These are phyloP conservation scores for Callyntrura guangdongensis DNA, from an alignment of 2,888 invertebrate species.

Conservation along the genomic window DNA sequence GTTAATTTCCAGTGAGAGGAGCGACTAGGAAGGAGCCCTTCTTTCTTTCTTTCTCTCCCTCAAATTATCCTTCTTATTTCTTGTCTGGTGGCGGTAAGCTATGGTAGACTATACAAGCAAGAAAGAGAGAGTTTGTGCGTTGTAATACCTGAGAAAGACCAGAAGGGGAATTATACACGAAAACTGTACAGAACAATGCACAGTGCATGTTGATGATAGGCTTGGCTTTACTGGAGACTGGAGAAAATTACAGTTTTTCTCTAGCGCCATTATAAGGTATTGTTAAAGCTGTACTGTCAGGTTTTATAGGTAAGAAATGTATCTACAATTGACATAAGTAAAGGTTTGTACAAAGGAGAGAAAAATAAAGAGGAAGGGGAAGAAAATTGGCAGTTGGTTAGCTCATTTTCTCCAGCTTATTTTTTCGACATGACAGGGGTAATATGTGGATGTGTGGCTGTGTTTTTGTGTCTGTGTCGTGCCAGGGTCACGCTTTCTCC, in stretches of 20 bases:
- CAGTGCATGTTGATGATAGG: conserved; percentile 69
- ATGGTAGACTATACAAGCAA: background rate
- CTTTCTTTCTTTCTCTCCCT: conserved; percentile 45
- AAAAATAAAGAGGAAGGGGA: conserved; percentile 49
- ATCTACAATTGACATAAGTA: conserved; percentile 50
- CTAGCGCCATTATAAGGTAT: conserved; percentile 30
- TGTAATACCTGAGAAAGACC: conserved; percentile 64
- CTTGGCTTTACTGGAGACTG: conserved; percentile 38
- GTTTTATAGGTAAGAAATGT: conserved; percentile 12
- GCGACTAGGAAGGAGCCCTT: conserved; percentile 54
- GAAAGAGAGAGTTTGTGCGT: background rate
- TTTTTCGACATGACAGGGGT: conserved; percentile 64
- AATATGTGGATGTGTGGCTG: conserved; percentile 54
- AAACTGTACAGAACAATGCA: conserved; percentile 35
- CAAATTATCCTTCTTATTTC: conserved; percentile 73
- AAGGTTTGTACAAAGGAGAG: conserved; percentile 26
- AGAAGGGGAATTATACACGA: conserved; percentile 47
- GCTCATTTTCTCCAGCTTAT: conserved; percentile 77
- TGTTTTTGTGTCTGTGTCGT: conserved; percentile 65
- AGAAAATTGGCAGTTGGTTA: conserved; percentile 80
- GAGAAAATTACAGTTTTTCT: conserved; percentile 79
- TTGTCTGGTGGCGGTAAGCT: conserved; percentile 34
- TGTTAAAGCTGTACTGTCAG: background rate
- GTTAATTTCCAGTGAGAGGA: conserved; percentile 70
- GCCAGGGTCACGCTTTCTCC: conserved; percentile 78